These are phyloP conservation scores for Volucella inanis DNA, from an alignment of 2,888 invertebrate species.

Conservation along the genomic window DNA sequence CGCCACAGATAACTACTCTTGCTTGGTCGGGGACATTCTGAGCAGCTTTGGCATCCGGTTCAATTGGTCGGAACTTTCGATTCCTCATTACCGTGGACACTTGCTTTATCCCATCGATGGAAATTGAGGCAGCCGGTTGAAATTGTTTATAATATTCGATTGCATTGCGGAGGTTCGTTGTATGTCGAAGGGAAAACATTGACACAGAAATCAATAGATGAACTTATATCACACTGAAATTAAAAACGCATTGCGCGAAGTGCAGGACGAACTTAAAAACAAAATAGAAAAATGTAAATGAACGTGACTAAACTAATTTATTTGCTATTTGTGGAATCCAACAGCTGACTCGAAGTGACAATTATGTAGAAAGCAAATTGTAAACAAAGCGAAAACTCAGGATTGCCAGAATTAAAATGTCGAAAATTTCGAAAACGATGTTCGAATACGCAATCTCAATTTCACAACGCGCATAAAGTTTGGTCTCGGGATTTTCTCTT, in stretches of 20 bases:
- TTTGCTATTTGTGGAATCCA: slow-evolving; percentile 1
- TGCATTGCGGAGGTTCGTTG: slow-evolving; percentile 23
- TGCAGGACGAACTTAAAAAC: neutral
- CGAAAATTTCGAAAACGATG: neutral
- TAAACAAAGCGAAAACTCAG: slow-evolving; percentile 11
- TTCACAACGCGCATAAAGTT: neutral
- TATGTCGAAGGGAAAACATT: slow-evolving; percentile 43
- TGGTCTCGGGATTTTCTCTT: neutral
- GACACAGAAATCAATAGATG: neutral
- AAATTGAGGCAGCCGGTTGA: slow-evolving; percentile 37
- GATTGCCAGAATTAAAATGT: slow-evolving; percentile 6
- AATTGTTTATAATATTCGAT: slow-evolving; percentile 34
- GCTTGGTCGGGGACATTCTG: slow-evolving; percentile 77
- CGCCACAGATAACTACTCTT: slow-evolving; percentile 89
- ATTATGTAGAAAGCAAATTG: neutral
- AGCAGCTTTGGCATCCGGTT: slow-evolving; percentile 76
- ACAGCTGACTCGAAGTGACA: slow-evolving; percentile 45
- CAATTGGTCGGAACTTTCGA: slow-evolving; percentile 80
- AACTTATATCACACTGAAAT: slow-evolving; percentile 18
- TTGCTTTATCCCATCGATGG: slow-evolving; percentile 28
- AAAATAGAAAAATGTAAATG: slow-evolving; percentile 5
- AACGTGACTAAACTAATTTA: slow-evolving; percentile 17
- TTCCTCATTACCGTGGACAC: slow-evolving; percentile 78
- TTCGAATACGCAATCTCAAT: neutral
- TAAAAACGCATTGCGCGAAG: slow-evolving; percentile 22